Conservation (phyloP, 2,888 invertebrate genomes). For the Encarsia formosa region DNA sequence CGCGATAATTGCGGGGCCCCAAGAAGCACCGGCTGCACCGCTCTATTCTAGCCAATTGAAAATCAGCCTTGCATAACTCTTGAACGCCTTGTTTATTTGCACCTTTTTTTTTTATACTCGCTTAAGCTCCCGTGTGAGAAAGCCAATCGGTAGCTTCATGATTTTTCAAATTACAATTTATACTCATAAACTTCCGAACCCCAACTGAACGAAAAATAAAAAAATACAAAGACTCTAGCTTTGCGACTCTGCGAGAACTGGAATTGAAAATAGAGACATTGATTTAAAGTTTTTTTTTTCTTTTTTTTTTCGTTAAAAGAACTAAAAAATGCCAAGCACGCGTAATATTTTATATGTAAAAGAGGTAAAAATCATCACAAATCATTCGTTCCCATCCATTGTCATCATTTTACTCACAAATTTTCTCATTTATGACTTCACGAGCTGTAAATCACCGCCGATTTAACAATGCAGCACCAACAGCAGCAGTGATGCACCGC, state of each 20-base stretch:
- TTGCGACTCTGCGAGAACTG: too few relatives aligned
- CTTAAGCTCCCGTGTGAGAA: too few relatives aligned
- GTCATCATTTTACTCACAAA: conserved; percentile 29
- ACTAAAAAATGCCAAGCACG: neutral
- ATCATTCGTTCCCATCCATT: conserved; percentile 28
- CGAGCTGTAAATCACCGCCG: conserved; percentile 25
- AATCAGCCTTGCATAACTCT: conserved; percentile 20
- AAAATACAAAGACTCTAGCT: too few relatives aligned
- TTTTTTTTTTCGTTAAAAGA: too few relatives aligned
- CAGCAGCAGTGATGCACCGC: conserved; percentile 18
- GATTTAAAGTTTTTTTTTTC: too few relatives aligned
- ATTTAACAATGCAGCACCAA: conserved; percentile 28
- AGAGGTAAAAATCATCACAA: conserved; percentile 27
- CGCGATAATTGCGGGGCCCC: conserved; percentile 15
- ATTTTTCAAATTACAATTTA: too few relatives aligned
- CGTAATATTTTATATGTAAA: conserved; percentile 23
- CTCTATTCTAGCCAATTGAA: conserved; percentile 20
- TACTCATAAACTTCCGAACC: too few relatives aligned
- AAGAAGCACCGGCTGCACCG: neutral
- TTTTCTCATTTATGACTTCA: conserved; percentile 28
- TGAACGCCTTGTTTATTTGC: conserved; percentile 1
- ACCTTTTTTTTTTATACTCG: neutral
- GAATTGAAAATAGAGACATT: too few relatives aligned
- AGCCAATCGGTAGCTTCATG: too few relatives aligned
- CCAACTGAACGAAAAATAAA: too few relatives aligned